These are phyloP conservation scores for Acrossocheilus wenchowensis DNA, from an alignment of 2,797 vertebrate genomes.

Conservation along the genomic window DNA sequence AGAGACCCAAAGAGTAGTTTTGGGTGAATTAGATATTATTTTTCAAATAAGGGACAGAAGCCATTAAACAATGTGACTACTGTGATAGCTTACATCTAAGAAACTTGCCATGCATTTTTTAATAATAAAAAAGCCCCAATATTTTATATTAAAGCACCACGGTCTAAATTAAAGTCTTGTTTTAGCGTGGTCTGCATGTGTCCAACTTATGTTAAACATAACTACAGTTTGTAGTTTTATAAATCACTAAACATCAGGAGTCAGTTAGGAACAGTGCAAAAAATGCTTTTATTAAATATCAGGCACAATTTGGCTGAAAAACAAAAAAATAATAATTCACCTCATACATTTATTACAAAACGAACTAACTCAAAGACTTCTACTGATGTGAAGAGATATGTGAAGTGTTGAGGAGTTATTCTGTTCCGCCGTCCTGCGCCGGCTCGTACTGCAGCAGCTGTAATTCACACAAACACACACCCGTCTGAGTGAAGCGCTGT, in stretches of 20 bases:
- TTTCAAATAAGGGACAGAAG: not conserved
- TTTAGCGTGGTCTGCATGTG: not conserved
- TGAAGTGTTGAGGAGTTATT: constrained; percentile 57
- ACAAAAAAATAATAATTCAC: not conserved
- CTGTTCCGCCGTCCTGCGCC: constrained; percentile 81
- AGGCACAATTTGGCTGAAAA: not conserved
- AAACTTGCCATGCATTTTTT: no score
- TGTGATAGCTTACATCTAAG: not conserved
- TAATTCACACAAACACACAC: constrained; percentile 13
- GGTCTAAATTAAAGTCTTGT: constrained; percentile 8
- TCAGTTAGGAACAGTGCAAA: not conserved
- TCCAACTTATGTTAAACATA: not conserved
- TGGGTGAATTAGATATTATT: not conserved
- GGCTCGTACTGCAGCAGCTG: constrained; percentile 93
- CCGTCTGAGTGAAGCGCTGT: not conserved
- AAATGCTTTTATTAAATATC: constrained; percentile 15
- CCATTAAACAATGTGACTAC: not conserved
- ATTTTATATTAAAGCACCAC: not conserved
- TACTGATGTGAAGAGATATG: not conserved
- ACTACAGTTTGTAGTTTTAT: not conserved
- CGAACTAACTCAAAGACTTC: not conserved
- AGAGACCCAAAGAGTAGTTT: not conserved
- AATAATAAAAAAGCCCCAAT: not conserved
- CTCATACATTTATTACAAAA: not conserved
- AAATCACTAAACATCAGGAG: not conserved